A percentile compares a stretch with the other conserved stretches of the same genome.
phyloP scores from a whole-genome alignment of 2,888 invertebrate genomes.

The Harpagoxenus sublaevis region DNA sequence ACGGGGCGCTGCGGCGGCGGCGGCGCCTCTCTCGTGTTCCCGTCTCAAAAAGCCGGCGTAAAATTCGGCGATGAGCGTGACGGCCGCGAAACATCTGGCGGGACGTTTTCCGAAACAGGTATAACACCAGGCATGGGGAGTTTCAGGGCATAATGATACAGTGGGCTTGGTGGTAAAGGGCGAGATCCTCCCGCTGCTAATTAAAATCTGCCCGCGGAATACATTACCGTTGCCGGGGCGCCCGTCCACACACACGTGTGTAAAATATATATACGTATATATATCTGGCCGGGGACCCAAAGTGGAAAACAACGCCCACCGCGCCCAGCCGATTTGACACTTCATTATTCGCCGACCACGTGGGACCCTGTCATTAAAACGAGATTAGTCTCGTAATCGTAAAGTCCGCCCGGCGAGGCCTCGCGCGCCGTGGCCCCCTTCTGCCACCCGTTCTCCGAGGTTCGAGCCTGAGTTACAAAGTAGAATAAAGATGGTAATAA shows the following conservation, averaged over 20 bases:
- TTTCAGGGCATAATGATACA: slow-evolving; percentile 76
- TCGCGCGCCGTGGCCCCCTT: slow-evolving; percentile 6
- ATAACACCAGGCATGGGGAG: slow-evolving; percentile 26
- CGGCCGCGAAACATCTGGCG: slow-evolving; percentile 58
- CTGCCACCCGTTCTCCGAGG: slow-evolving; percentile 27
- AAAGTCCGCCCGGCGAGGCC: slow-evolving; percentile 64
- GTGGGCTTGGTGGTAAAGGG: slow-evolving; percentile 76
- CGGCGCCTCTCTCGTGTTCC: slow-evolving; percentile 34
- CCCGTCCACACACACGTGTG: neutral
- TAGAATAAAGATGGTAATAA: slow-evolving; percentile 61
- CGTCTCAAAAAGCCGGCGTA: slow-evolving; percentile 40
- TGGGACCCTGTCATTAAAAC: slow-evolving; percentile 86
- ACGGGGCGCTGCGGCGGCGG: neutral
- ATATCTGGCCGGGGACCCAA: slow-evolving; percentile 51
- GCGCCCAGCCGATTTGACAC: slow-evolving; percentile 84
- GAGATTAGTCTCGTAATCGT: slow-evolving; percentile 84
- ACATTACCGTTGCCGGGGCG: slow-evolving; percentile 67
- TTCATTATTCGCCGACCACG: slow-evolving; percentile 84
- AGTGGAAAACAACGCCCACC: slow-evolving; percentile 81
- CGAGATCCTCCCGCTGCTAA: slow-evolving; percentile 81
- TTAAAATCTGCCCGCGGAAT: slow-evolving; percentile 83
- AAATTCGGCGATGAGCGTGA: slow-evolving; percentile 53
- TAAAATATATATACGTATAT: neutral
- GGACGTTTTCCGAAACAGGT: slow-evolving; percentile 51
- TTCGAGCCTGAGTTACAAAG: slow-evolving; percentile 49